Evolutionary conservation across 2,888 invertebrate genomes (phyloP).

Genomic region (Drosophila niveifrons): DNA sequence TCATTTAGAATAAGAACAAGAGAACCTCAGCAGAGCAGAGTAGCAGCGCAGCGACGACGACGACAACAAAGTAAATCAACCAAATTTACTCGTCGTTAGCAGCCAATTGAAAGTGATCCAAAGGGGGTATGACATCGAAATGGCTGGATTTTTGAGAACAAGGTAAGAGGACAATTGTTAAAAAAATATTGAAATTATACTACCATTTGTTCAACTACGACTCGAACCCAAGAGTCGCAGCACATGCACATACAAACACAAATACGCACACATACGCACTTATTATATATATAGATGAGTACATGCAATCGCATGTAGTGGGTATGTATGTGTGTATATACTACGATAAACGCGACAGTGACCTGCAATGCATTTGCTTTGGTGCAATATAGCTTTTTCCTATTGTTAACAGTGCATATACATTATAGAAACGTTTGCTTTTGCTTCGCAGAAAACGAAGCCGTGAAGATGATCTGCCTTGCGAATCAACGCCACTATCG

Average conservation of each 20-base stretch:
- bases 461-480: conserved; percentile 90
- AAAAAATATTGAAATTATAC: background rate
- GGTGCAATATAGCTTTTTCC: conserved; percentile 10
- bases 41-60: conserved; percentile 12
- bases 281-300: background rate
- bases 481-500: conserved; percentile 93
- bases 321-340: conserved; percentile 1
- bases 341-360: conserved; percentile 41
- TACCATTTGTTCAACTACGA: conserved; percentile 13
- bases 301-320: background rate
- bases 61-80: conserved; percentile 45
- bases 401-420: background rate
- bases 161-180: conserved; percentile 61
- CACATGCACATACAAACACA: conserved; percentile 16
- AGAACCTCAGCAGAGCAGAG: conserved; percentile 17
- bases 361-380: conserved; percentile 36
- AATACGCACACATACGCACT: no score
- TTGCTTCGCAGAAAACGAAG: conserved; percentile 89
- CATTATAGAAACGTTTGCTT: background rate
- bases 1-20: conserved; percentile 47
- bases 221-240: background rate
- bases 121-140: conserved; percentile 52
- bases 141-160: conserved; percentile 79
- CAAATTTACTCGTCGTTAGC: conserved; percentile 8
- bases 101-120: conserved; percentile 1